phyloP scores from a whole-genome alignment of 1,140 invertebrate genomes.

The Saccostrea cuccullata region DNA sequence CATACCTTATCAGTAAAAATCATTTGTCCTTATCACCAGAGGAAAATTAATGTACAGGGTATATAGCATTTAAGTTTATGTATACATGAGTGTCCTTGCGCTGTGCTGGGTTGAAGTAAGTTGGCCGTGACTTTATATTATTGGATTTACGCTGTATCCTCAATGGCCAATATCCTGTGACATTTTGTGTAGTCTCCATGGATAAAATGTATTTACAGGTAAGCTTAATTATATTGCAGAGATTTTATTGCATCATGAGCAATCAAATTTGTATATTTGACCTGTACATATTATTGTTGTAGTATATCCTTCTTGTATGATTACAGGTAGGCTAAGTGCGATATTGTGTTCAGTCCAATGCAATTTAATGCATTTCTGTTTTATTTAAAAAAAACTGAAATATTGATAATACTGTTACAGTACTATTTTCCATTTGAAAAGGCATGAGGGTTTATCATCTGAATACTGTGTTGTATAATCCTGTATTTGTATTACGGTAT shows the following conservation, averaged over 20 bases:
- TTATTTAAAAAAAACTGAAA: too few species aligned
- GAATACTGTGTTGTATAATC: too few species aligned
- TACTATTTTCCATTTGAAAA: too few species aligned
- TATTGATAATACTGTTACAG: too few species aligned
- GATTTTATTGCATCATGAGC: background rate
- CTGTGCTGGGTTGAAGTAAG: background rate
- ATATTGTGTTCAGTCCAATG: too few species aligned
- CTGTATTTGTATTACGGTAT: too few species aligned
- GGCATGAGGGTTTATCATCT: too few species aligned
- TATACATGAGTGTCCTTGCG: background rate
- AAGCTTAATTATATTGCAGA: background rate
- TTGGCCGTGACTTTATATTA: background rate
- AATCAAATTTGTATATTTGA: background rate
- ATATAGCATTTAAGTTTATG: background rate
- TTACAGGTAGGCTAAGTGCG: too few species aligned
- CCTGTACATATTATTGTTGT: background rate
- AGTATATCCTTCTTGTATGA: background rate
- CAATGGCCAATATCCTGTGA: slow-evolving; percentile 16
- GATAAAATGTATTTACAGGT: slow-evolving; percentile 33
- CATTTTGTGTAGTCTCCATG: slow-evolving; percentile 6
- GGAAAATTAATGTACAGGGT: slow-evolving; percentile 10
- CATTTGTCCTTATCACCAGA: background rate
- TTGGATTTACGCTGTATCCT: slow-evolving; percentile 4
- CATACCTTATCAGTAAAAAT: slow-evolving; percentile 17
- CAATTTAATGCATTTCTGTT: too few species aligned